These are phyloP conservation scores for Heliocidaris tuberculata DNA, from an alignment of 35 echinoderm and acorn worm species.

Conservation along the genomic window DNA sequence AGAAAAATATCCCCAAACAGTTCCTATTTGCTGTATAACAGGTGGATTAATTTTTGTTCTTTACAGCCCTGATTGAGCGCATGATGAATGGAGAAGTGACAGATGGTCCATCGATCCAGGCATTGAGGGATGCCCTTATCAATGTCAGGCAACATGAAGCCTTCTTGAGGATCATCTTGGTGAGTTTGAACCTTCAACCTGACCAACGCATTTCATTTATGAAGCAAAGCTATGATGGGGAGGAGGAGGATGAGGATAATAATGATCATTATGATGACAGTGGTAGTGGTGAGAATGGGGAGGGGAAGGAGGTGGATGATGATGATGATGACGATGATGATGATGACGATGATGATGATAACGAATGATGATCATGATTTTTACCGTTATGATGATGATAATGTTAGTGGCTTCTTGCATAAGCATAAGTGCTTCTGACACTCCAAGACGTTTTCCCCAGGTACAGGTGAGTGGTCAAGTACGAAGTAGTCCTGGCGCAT, in stretches of 20 bases:
- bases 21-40: background rate
- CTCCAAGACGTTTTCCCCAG: no score
- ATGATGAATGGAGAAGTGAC: slow-evolving; percentile 66
- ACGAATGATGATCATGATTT: no score
- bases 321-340: no score
- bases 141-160: slow-evolving; percentile 95
- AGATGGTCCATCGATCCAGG: slow-evolving; percentile 77
- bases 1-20: background rate
- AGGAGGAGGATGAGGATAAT: no score
- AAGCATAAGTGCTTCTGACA: no score
- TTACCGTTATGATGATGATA: background rate
- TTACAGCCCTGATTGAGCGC: slow-evolving; percentile 87
- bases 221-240: background rate
- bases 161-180: slow-evolving; percentile 94
- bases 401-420: background rate
- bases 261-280: no score
- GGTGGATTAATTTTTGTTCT: background rate
- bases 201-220: background rate
- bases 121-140: slow-evolving; percentile 85
- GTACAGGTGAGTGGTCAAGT: no score
- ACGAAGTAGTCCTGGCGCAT: no score
- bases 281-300: no score
- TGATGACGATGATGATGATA: no score
- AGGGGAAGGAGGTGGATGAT: no score
- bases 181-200: slow-evolving; percentile 45